Percentiles rank a stretch among this genome's conserved stretches.
Evolutionary conservation across 1,140 invertebrate species (phyloP).

Genomic region (Cyrtorhinus lividipennis): DNA sequence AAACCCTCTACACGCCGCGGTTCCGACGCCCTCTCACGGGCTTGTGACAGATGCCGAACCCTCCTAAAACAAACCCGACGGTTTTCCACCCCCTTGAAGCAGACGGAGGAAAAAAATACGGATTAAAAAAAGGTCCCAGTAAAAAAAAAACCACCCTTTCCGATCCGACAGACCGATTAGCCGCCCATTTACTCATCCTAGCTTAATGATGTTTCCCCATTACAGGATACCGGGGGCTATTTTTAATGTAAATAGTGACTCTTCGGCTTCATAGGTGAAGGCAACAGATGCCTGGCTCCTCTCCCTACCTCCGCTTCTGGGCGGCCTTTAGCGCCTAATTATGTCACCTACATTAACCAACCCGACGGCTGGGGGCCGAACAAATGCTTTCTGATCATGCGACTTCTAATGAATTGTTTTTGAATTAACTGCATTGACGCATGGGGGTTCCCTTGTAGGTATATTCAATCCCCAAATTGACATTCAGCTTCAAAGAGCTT

Average conservation of each 20-base stretch:
- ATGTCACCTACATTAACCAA: not conserved
- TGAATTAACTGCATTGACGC: no score
- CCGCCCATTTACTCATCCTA: not conserved
- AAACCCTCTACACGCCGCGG: no score
- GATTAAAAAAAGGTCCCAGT: not conserved
- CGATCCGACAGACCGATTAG: not conserved
- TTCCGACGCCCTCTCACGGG: no score
- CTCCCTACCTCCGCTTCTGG: not conserved
- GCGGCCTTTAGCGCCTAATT: slow-evolving; percentile 1
- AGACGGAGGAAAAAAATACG: not conserved
- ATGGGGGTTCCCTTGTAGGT: no score
- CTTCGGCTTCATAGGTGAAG: not conserved
- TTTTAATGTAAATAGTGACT: not conserved
- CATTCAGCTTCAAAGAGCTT: no score
- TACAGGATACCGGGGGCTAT: not conserved
- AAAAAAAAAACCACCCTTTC: not conserved
- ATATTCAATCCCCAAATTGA: no score
- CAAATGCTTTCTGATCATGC: not conserved
- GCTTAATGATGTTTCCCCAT: not conserved
- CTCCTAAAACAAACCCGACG: not conserved
- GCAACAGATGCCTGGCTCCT: slow-evolving; percentile 1
- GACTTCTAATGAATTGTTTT: not conserved
- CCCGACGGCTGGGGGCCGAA: not conserved
- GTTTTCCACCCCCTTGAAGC: not conserved
- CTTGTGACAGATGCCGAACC: not conserved